phyloP scores from a whole-genome alignment of 2,888 invertebrate species.

The Melieria crassipennis region DNA sequence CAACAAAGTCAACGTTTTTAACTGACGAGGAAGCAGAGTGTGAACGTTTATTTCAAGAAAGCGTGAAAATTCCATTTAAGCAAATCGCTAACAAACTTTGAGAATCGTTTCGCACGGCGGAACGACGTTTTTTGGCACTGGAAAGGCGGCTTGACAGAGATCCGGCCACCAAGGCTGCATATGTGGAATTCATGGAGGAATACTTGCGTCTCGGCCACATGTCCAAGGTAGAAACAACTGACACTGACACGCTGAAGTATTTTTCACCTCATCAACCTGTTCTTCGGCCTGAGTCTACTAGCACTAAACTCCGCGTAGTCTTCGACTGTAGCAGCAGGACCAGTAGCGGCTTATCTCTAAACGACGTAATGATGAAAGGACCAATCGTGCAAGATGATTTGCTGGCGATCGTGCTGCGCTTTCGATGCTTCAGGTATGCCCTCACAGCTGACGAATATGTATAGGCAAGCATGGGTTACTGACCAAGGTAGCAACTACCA shows the following conservation, averaged over 20 bases:
- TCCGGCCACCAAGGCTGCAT: slow-evolving; percentile 11
- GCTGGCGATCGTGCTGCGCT: slow-evolving; percentile 34
- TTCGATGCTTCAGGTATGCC: slow-evolving; percentile 30
- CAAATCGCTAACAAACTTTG: slow-evolving; percentile 16
- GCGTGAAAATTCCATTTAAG: slow-evolving; percentile 28
- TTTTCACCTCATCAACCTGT: slow-evolving; percentile 26
- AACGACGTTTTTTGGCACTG: slow-evolving; percentile 14
- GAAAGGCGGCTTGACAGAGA: slow-evolving; percentile 9
- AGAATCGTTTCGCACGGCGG: slow-evolving; percentile 24
- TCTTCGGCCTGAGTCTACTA: slow-evolving; percentile 34
- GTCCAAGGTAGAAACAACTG: slow-evolving; percentile 11
- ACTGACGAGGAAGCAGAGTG: slow-evolving; percentile 25
- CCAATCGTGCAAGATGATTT: slow-evolving; percentile 28
- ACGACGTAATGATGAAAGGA: slow-evolving; percentile 38
- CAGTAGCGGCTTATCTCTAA: slow-evolving; percentile 36
- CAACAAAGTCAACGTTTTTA: slow-evolving; percentile 9
- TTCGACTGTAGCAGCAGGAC: slow-evolving; percentile 37
- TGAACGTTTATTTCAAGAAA: slow-evolving; percentile 21
- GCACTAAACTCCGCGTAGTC: slow-evolving; percentile 32
- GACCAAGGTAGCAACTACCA: slow-evolving; percentile 38
- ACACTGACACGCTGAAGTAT: slow-evolving; percentile 1
- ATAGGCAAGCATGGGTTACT: slow-evolving; percentile 39
- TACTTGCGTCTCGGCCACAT: slow-evolving; percentile 20
- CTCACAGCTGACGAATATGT: slow-evolving; percentile 43
- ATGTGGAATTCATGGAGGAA: slow-evolving; percentile 20